These are phyloP conservation scores for Epinephelus cyanopodus DNA, from an alignment of 2,113 vertebrate genomes.

Conservation along the genomic window DNA sequence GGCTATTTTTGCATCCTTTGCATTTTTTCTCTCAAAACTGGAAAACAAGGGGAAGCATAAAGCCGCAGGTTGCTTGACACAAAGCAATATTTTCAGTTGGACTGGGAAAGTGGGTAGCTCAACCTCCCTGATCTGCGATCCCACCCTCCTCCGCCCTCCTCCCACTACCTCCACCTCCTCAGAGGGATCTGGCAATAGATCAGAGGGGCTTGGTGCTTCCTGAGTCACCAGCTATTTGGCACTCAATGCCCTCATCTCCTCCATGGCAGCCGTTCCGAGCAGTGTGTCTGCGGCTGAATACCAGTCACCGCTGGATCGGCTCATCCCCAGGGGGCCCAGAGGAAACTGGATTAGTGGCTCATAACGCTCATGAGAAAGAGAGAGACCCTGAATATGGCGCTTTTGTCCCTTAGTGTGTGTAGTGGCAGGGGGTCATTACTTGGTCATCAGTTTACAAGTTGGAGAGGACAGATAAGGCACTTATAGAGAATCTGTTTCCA, in stretches of 20 bases:
- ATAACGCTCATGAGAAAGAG: slow-evolving; percentile 23
- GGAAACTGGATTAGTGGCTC: slow-evolving; percentile 74
- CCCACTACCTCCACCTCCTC: slow-evolving; percentile 29
- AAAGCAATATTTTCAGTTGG: slow-evolving; percentile 13
- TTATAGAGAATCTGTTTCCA: neutral
- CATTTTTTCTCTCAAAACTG: neutral
- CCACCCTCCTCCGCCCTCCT: slow-evolving; percentile 1
- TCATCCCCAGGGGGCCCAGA: slow-evolving; percentile 52
- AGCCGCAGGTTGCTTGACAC: slow-evolving; percentile 6
- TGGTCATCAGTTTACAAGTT: slow-evolving; percentile 62
- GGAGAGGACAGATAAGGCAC: slow-evolving; percentile 19
- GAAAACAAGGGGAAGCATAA: neutral
- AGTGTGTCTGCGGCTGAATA: slow-evolving; percentile 47
- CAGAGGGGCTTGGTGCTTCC: slow-evolving; percentile 44
- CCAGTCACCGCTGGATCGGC: slow-evolving; percentile 49
- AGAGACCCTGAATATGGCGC: slow-evolving; percentile 23
- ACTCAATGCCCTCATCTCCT: slow-evolving; percentile 25
- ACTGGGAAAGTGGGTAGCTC: neutral
- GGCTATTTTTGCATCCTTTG: slow-evolving; percentile 65
- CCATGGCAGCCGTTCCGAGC: slow-evolving; percentile 16
- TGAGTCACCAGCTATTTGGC: slow-evolving; percentile 53
- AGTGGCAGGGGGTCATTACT: slow-evolving; percentile 39
- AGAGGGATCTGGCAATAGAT: slow-evolving; percentile 55
- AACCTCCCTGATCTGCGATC: slow-evolving; percentile 4
- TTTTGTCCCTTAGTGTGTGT: slow-evolving; percentile 36